Evolutionary conservation across 2,888 invertebrate genomes (phyloP), one percentile per base, ranked within the genome.

Genomic region (Bombylius major): DNA sequence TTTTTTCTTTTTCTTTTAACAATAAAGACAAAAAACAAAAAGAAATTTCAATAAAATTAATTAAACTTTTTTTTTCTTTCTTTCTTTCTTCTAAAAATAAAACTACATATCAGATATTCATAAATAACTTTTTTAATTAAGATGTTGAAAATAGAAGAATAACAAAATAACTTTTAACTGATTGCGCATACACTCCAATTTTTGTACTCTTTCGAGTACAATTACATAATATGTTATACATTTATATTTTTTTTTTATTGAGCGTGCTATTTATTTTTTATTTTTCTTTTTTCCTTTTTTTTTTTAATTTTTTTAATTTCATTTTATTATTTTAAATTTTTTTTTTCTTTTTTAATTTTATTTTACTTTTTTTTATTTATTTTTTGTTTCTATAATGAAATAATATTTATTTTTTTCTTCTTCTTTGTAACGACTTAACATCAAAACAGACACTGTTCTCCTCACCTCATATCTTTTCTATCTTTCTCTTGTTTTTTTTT

Each of bases 121-220:
- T 55, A 55, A 55, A 55, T 55, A 55, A 55, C 55, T 54, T 58
- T 59, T 46, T 53, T 56, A 55, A 48, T 61, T 47, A 57, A 51
- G 54, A 58, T 54, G 59, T 57, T 59, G 51, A 61, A 60, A 61
- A 58, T 59, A 57, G 56, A 57, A 54, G 54, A 53, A 46, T 57
- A 57, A 57, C 57, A 57, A 57, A 57, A 57, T 57, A 57, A 57
- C 39, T 52, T 57, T 53, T 36, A 57, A 57, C 57, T 57, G 47
- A 57, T 54, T 52, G 54, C 47, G 54, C 47, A 48, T 57, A 57
- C 54, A 57, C 49, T 48, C 54, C 54, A 57, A 55, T 46, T 49
- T 54, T 5, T 42, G 39, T 42, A 42, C 39, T 11, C 11, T 11
- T 42, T 36, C 39, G 8, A 11, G 11, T 42, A 8, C 11, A 4